phyloP scores from a whole-genome alignment of 1,140 invertebrate genomes.

The Aphaenogaster ashmeadi region DNA sequence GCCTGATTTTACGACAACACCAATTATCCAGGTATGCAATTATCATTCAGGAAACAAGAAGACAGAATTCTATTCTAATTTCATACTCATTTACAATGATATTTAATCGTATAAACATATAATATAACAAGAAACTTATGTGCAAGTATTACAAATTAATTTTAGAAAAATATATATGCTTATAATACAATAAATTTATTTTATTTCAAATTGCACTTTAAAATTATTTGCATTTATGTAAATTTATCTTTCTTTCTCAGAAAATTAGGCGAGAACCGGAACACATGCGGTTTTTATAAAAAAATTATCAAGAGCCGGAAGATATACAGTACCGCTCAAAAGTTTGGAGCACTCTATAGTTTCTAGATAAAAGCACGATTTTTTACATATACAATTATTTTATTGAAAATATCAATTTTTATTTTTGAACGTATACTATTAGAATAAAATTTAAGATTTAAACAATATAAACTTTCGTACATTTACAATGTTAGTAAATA shows the following conservation, averaged over 20 bases:
- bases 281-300: background rate
- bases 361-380: too few relatives aligned
- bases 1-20: background rate
- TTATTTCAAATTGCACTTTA: background rate
- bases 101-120: background rate
- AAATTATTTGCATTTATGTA: background rate
- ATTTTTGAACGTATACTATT: too few relatives aligned
- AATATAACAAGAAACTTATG: background rate
- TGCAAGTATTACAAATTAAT: background rate
- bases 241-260: background rate
- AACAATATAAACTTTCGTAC: too few relatives aligned
- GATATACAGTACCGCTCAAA: too few relatives aligned
- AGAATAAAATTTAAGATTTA: too few relatives aligned
- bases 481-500: too few relatives aligned
- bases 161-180: background rate
- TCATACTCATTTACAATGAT: background rate
- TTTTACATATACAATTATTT: too few relatives aligned
- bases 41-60: background rate
- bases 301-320: background rate
- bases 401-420: too few relatives aligned
- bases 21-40: constrained; percentile 11
- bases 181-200: background rate
- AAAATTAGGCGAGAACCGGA: background rate
- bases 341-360: too few relatives aligned
- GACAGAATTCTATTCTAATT: constrained; percentile 16